A percentile compares a stretch with the other conserved stretches of the same genome.
These are phyloP conservation scores for Stichodactyla mertensii DNA, from an alignment of 64 coral and sea anemone genomes.

Conservation along the genomic window DNA sequence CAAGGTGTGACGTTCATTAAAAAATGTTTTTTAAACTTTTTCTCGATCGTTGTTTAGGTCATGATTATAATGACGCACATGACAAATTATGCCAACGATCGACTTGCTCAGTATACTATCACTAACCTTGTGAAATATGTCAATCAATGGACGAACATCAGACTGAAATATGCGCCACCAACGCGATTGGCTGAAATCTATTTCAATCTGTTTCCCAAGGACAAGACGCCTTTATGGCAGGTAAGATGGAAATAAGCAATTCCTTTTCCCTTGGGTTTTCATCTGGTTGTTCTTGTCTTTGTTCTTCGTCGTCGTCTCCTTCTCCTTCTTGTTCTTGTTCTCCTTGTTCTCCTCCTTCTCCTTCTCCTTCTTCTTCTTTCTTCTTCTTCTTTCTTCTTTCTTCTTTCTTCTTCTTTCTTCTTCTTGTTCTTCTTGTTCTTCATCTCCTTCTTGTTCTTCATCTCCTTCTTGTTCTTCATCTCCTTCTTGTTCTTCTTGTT, in stretches of 20 bases:
- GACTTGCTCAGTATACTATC: constrained; percentile 81
- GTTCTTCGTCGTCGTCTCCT: neutral
- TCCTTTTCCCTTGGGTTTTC: neutral
- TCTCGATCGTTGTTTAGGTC: constrained; percentile 45
- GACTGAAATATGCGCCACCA: constrained; percentile 53
- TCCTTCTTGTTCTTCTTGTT: too few species aligned
- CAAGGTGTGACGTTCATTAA: too few species aligned
- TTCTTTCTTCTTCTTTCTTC: too few species aligned
- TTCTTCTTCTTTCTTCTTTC: too few species aligned
- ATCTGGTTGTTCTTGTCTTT: too few species aligned
- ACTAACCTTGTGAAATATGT: constrained; percentile 86
- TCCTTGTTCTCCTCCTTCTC: neutral
- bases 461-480: too few species aligned
- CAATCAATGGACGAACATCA: constrained; percentile 83
- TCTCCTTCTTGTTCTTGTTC: neutral
- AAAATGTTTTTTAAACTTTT: too few species aligned
- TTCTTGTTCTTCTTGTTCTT: too few species aligned
- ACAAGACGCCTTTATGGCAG: constrained; percentile 79
- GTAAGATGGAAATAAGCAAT: constrained; percentile 28
- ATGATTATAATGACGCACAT: constrained; percentile 95
- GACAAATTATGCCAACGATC: constrained; percentile 96
- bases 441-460: too few species aligned
- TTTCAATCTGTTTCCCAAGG: constrained; percentile 65
- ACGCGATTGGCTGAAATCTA: constrained; percentile 75
- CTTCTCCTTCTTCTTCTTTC: neutral